A percentile compares a stretch with the other conserved stretches of the same genome.
These are phyloP conservation scores for Spizaetus ornatus DNA, from an alignment of 2,113 vertebrate genomes.

Conservation along the genomic window DNA sequence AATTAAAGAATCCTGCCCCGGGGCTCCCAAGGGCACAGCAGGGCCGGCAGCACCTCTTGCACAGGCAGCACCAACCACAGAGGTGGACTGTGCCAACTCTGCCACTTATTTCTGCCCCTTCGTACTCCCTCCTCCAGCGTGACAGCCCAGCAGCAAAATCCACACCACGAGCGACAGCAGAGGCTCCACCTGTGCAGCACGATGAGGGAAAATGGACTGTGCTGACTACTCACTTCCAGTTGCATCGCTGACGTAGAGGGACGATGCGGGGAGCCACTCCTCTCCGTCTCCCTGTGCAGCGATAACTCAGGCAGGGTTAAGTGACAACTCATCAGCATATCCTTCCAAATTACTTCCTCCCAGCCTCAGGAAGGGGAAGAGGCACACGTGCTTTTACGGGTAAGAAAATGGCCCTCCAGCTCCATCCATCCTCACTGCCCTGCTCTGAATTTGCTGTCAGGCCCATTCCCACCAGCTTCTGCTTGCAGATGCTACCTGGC, in stretches of 20 bases:
- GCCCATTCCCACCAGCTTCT: rapidly evolving
- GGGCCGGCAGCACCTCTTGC: neutral
- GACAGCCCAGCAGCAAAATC: neutral
- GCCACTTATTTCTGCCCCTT: neutral
- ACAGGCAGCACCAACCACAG: neutral
- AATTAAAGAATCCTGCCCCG: neutral
- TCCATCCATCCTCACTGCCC: neutral
- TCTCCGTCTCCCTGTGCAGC: neutral
- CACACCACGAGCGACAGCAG: neutral
- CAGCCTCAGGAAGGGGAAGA: neutral
- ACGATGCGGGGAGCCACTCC: neutral
- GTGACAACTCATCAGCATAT: neutral
- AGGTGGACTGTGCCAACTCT: neutral
- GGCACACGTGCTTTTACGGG: rapidly evolving
- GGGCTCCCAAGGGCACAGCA: rapidly evolving
- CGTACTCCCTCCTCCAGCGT: rapidly evolving
- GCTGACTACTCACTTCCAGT: neutral
- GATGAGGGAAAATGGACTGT: rapidly evolving
- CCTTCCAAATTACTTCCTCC: neutral
- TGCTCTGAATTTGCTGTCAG: neutral
- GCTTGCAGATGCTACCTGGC: neutral
- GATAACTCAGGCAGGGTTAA: neutral
- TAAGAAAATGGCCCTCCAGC: neutral
- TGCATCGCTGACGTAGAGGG: neutral
- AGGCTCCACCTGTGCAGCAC: neutral